These are phyloP conservation scores for Ophion obscuratus DNA, from an alignment of 2,888 invertebrate species.

Conservation along the genomic window DNA sequence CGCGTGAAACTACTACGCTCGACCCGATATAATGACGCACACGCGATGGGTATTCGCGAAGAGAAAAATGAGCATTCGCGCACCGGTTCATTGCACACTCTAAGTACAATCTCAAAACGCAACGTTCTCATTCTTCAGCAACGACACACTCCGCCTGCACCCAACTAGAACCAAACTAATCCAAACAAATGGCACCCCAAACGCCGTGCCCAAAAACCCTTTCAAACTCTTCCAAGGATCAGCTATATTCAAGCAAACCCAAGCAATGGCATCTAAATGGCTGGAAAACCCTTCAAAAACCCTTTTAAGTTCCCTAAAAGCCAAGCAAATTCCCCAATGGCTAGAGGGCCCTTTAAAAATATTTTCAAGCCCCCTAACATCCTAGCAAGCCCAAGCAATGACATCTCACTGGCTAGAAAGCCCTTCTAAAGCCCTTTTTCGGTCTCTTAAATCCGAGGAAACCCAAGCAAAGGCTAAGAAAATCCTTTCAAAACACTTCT, in stretches of 20 bases:
- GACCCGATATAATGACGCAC: conserved; percentile 33
- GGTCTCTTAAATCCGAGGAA: too few relatives aligned
- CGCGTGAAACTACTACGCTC: conserved; percentile 44
- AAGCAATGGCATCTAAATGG: background rate
- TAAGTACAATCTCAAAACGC: background rate
- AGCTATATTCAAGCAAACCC: background rate
- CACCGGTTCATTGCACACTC: conserved; percentile 25
- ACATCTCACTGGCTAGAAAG: too few relatives aligned
- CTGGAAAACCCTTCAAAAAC: background rate
- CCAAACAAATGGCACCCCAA: background rate
- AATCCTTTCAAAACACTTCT: background rate
- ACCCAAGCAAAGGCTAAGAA: background rate
- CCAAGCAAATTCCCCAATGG: background rate
- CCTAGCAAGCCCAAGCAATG: too few relatives aligned
- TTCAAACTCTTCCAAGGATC: background rate
- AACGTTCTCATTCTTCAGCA: conserved; percentile 10
- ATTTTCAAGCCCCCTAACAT: too few relatives aligned
- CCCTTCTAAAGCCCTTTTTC: too few relatives aligned
- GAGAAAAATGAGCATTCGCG: conserved; percentile 18
- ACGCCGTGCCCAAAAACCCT: background rate
- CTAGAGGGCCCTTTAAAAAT: too few relatives aligned
- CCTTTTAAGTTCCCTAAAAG: background rate
- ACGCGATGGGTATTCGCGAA: conserved; percentile 37
- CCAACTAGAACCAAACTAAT: background rate
- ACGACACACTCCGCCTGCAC: background rate